A percentile compares a stretch with the other conserved stretches of the same genome.
These are phyloP conservation scores for Syritta pipiens DNA, from an alignment of 2,888 invertebrate species.

Conservation along the genomic window DNA sequence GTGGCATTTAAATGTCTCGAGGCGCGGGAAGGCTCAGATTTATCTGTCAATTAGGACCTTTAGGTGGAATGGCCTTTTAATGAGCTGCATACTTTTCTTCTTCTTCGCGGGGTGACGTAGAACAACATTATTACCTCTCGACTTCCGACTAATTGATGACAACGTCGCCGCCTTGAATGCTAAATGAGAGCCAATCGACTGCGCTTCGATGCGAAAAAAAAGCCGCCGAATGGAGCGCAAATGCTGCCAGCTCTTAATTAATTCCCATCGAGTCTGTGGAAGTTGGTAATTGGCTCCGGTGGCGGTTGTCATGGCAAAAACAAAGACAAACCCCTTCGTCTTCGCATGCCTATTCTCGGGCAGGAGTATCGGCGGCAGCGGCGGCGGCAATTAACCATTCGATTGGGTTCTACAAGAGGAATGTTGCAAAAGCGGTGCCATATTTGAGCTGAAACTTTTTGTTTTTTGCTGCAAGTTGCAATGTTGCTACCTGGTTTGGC, in stretches of 20 bases:
- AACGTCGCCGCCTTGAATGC: constrained; percentile 54
- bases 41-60: constrained; percentile 16
- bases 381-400: constrained; percentile 40
- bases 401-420: constrained; percentile 19
- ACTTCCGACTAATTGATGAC: constrained; percentile 67
- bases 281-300: constrained; percentile 40
- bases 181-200: constrained; percentile 21
- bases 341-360: constrained; percentile 21
- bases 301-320: constrained; percentile 25
- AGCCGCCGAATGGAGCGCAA: constrained; percentile 18
- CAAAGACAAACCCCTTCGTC: constrained; percentile 7
- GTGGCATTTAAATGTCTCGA: constrained; percentile 51
- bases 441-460: constrained; percentile 37
- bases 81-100: too few species aligned
- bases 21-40: constrained; percentile 6
- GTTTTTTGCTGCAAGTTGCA: constrained; percentile 24
- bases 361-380: not conserved
- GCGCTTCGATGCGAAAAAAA: not conserved
- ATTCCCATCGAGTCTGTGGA: constrained; percentile 50
- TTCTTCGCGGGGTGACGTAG: constrained; percentile 24
- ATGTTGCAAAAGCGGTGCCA: constrained; percentile 45
- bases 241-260: constrained; percentile 47
- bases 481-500: constrained; percentile 43
- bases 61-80: constrained; percentile 28
- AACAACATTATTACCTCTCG: constrained; percentile 54